A percentile compares a stretch with the other conserved stretches of the same genome.
Conservation (phyloP, 2,797 vertebrate species). For the Crocidura indochinensis region DNA sequence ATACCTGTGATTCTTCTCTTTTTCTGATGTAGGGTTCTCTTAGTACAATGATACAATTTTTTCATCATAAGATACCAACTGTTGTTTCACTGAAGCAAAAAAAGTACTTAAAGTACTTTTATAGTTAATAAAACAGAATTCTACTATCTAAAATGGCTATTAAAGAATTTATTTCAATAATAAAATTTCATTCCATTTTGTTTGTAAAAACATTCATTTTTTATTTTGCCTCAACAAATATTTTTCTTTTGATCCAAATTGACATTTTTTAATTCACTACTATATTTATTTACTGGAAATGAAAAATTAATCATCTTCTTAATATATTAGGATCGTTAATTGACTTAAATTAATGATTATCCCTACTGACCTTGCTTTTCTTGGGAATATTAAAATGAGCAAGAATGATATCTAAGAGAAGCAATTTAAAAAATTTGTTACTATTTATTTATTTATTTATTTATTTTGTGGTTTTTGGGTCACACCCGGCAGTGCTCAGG, state of each 20-base stretch:
- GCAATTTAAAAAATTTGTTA: constrained; percentile 51
- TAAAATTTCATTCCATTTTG: constrained; percentile 34
- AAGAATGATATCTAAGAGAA: background rate
- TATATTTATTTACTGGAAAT: background rate
- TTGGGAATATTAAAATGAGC: background rate
- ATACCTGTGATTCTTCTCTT: background rate
- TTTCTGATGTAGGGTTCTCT: background rate
- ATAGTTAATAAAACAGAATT: background rate
- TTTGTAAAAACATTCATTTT: constrained; percentile 52
- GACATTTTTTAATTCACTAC: constrained; percentile 54
- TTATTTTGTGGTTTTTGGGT: too few relatives aligned
- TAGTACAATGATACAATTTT: background rate
- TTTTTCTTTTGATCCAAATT: background rate
- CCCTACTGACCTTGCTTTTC: constrained; percentile 38
- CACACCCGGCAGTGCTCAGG: too few relatives aligned
- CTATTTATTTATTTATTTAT: too few relatives aligned
- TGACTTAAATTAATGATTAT: background rate
- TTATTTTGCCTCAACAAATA: constrained; percentile 65
- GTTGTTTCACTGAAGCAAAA: constrained; percentile 46
- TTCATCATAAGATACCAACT: constrained; percentile 47
- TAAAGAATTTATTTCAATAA: constrained; percentile 61
- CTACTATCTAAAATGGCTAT: constrained; percentile 42
- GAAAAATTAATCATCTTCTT: background rate
- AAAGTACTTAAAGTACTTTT: background rate
- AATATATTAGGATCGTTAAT: background rate